Conservation (phyloP, 1,140 invertebrate species). For the Formica exsecta region DNA sequence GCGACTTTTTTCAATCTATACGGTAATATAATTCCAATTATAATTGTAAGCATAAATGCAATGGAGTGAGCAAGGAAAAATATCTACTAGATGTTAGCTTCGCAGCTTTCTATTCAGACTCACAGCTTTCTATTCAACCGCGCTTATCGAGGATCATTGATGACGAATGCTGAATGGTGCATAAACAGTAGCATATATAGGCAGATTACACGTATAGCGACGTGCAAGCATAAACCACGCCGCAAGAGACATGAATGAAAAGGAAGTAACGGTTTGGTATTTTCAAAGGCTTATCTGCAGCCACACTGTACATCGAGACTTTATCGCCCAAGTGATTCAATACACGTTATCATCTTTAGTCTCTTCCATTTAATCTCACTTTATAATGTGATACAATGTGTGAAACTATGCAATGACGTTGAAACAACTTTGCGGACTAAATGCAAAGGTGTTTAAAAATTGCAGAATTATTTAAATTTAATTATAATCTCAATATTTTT, state of each 20-base stretch:
- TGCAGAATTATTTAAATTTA: background rate
- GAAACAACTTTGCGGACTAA: background rate
- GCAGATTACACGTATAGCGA: slow-evolving; percentile 40
- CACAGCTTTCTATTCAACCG: slow-evolving; percentile 26
- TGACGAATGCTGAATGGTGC: slow-evolving; percentile 37
- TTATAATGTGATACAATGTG: background rate
- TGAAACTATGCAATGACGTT: background rate
- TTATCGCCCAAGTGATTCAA: slow-evolving; percentile 16
- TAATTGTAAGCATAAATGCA: background rate
- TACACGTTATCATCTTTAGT: slow-evolving; percentile 1
- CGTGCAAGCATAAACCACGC: slow-evolving; percentile 38
- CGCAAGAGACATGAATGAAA: slow-evolving; percentile 32
- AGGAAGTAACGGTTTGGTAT: slow-evolving; percentile 41
- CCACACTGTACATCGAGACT: slow-evolving; percentile 1
- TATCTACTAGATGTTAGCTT: slow-evolving; percentile 14
- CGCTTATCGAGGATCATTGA: slow-evolving; percentile 26
- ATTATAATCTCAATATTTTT: background rate
- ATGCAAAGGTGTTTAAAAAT: background rate
- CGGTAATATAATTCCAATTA: slow-evolving; percentile 13
- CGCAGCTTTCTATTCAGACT: slow-evolving; percentile 30
- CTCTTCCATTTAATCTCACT: slow-evolving; percentile 36
- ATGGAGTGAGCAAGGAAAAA: background rate
- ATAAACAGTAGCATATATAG: slow-evolving; percentile 31
- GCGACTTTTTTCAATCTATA: background rate
- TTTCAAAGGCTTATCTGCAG: slow-evolving; percentile 29